These are phyloP conservation scores for Anhinga rufa DNA, from an alignment of 2,113 vertebrate species.

Conservation along the genomic window DNA sequence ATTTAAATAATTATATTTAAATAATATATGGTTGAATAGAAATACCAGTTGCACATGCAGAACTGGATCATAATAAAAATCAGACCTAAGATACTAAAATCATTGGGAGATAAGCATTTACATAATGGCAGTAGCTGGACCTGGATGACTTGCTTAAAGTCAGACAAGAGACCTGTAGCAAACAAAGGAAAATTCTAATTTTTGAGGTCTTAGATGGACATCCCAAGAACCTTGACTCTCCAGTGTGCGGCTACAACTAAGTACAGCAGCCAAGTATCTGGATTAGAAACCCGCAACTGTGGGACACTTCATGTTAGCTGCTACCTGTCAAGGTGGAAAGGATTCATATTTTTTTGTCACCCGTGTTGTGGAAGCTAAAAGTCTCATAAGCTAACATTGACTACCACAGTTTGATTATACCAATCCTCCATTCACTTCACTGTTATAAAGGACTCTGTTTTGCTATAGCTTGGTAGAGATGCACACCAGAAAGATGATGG, in stretches of 20 bases:
- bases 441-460: background rate
- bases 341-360: background rate
- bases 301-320: background rate
- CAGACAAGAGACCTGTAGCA: background rate
- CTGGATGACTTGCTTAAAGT: background rate
- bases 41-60: background rate
- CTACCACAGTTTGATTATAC: background rate
- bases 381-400: background rate
- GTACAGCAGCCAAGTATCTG: background rate
- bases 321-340: background rate
- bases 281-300: background rate
- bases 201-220: background rate
- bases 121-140: background rate
- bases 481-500: background rate
- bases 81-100: background rate
- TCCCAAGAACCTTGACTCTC: background rate
- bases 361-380: background rate
- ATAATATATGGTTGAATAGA: background rate
- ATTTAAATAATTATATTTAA: background rate
- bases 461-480: background rate
- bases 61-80: background rate
- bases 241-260: fast-evolving
- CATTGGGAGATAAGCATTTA: background rate
- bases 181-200: background rate
- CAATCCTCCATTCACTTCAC: background rate